These are phyloP conservation scores for Ceramica pisi DNA, from an alignment of 2,888 invertebrate species.

Conservation along the genomic window DNA sequence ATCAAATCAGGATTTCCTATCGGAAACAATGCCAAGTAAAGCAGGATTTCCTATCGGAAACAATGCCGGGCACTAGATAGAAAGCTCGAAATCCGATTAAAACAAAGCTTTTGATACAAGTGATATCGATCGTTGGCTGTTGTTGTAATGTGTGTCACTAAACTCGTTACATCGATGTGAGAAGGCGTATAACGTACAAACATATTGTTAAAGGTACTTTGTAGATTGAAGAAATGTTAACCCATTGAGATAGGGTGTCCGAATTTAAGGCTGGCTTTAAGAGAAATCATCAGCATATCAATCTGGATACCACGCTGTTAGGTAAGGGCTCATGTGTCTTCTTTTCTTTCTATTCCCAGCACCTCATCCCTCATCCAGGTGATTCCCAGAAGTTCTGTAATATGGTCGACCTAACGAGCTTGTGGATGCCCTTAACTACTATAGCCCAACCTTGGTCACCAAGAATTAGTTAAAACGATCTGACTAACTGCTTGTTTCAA, in stretches of 20 bases:
- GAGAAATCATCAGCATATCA: neutral
- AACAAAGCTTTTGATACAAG: slow-evolving; percentile 33
- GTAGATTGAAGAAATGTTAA: too few species aligned
- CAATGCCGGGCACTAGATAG: slow-evolving; percentile 10
- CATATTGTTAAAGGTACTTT: neutral
- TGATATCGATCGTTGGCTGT: slow-evolving; percentile 22
- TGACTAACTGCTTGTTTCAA: neutral
- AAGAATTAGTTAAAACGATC: neutral
- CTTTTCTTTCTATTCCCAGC: too few species aligned
- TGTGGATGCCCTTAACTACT: too few species aligned
- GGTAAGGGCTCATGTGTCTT: too few species aligned
- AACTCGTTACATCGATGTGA: neutral
- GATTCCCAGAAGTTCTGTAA: too few species aligned
- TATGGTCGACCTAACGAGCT: too few species aligned
- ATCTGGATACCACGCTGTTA: neutral
- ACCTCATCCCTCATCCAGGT: too few species aligned
- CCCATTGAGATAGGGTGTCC: too few species aligned
- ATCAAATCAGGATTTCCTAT: slow-evolving; percentile 5
- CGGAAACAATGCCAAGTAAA: slow-evolving; percentile 18
- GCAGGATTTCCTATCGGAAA: slow-evolving; percentile 14
- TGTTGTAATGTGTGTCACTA: slow-evolving; percentile 20
- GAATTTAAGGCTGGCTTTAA: too few species aligned
- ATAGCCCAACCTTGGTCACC: too few species aligned
- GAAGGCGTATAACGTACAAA: neutral
- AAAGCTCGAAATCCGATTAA: slow-evolving; percentile 48